Evolutionary conservation across 2,888 invertebrate genomes (phyloP).

Genomic region (Girardia tigrina): DNA sequence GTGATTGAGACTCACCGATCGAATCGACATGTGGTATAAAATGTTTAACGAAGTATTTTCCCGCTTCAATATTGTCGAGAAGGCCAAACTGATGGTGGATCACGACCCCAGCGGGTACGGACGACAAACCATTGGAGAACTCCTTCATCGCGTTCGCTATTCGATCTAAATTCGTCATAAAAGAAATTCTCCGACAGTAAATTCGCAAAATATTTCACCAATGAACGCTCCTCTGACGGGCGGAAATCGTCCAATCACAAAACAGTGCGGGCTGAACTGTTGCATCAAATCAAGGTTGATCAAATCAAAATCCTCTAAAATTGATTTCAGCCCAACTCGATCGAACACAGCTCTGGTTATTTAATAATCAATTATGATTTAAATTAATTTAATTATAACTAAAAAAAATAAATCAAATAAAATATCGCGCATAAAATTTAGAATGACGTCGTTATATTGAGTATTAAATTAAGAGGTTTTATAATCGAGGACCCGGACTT

Average conservation of each 20-base stretch:
- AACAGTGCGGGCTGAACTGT: not conserved
- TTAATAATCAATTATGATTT: too few relatives aligned
- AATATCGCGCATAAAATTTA: too few relatives aligned
- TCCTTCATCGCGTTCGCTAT: not conserved
- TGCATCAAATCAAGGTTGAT: not conserved
- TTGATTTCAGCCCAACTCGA: not conserved
- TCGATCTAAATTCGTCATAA: not conserved
- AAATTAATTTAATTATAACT: too few relatives aligned
- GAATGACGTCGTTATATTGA: too few relatives aligned
- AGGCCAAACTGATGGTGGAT: not conserved
- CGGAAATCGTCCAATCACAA: conserved; percentile 2
- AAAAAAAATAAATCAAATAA: too few relatives aligned
- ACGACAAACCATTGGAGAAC: not conserved
- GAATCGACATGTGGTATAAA: conserved; percentile 6
- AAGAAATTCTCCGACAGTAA: not conserved
- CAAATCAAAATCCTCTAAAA: conserved; percentile 4
- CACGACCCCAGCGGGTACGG: not conserved
- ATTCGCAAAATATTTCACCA: not conserved
- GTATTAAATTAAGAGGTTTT: too few relatives aligned
- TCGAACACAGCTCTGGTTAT: conserved; percentile 16
- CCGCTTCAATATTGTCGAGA: not conserved
- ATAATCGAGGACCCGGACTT: too few relatives aligned
- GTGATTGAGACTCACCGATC: too few relatives aligned
- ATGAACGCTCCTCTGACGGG: not conserved
- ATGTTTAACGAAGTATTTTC: not conserved